Conservation (phyloP, 35 echinoderm and acorn worm genomes). For the Ophioderma brevispina region DNA sequence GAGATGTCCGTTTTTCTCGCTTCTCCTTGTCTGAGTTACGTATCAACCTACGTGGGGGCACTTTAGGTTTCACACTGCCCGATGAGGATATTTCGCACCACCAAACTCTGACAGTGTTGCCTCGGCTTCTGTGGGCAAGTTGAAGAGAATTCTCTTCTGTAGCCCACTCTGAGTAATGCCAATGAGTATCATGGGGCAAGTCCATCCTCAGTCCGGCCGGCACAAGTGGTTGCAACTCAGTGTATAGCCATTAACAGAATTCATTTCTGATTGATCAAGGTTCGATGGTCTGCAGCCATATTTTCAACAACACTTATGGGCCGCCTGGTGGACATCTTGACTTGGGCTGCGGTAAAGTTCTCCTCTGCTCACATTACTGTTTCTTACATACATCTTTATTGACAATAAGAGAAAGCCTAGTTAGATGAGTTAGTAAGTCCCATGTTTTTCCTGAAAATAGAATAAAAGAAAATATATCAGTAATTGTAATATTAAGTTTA, state of each 20-base stretch:
- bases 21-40: background rate
- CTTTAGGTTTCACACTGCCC: background rate
- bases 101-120: constrained; percentile 20
- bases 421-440: no score
- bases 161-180: constrained; percentile 27
- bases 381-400: no score
- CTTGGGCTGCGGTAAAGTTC: background rate
- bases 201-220: constrained; percentile 3
- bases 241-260: constrained; percentile 22
- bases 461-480: no score
- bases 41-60: background rate
- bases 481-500: no score
- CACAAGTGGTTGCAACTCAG: constrained; percentile 18
- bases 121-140: constrained; percentile 19
- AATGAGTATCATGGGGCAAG: background rate
- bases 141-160: constrained; percentile 16
- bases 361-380: no score
- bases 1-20: background rate
- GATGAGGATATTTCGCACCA: background rate
- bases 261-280: background rate
- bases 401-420: no score
- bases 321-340: background rate
- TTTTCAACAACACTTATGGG: background rate
- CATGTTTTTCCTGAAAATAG: no score
- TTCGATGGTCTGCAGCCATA: constrained; percentile 9